Evolutionary conservation across 92 coral and sea anemone species (phyloP).

Genomic region (Phenganax subtilis): DNA sequence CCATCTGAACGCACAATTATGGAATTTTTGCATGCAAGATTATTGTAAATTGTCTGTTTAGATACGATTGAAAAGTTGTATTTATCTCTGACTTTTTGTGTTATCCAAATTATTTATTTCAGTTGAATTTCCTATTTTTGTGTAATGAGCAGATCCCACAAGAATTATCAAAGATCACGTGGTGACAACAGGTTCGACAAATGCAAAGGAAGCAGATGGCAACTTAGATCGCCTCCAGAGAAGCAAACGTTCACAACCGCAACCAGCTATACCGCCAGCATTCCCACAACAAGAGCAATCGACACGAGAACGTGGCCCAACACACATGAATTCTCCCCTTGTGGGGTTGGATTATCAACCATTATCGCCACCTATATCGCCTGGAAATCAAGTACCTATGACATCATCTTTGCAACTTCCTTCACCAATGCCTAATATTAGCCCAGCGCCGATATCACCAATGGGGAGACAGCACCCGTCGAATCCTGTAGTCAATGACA

Average conservation of each 20-base stretch:
- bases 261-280: not conserved
- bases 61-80: too few relatives aligned
- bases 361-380: constrained; percentile 4
- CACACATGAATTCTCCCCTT: not conserved
- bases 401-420: not conserved
- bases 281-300: not conserved
- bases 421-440: not conserved
- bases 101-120: too few relatives aligned
- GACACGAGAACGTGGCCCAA: not conserved
- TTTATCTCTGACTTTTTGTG: too few relatives aligned
- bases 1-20: too few relatives aligned
- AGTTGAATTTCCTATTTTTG: not conserved
- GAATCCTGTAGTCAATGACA: not conserved
- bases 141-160: not conserved
- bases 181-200: not conserved
- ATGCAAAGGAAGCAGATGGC: not conserved
- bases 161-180: not conserved
- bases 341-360: not conserved
- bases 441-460: not conserved
- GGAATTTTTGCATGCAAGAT: too few relatives aligned
- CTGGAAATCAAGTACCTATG: not conserved
- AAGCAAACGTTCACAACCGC: not conserved
- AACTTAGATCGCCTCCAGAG: not conserved
- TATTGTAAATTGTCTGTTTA: too few relatives aligned
- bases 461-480: not conserved